Base-by-base conservation (phyloP, 2,797 vertebrate genomes). In the Macropodus opercularis region DNA sequence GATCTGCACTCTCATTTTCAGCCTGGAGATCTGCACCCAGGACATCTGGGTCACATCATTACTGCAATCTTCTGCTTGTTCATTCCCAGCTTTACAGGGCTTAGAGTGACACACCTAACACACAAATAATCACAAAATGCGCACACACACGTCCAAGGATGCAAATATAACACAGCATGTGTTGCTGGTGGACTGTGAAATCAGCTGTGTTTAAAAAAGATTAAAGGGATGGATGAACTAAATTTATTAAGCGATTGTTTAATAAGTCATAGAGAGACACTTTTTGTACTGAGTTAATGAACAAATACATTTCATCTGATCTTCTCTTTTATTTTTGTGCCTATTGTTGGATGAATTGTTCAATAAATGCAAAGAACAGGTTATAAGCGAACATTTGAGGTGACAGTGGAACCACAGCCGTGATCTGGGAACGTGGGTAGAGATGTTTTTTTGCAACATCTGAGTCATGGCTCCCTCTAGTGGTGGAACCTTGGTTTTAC, bases 1-100 rank as follows among this genome's bases (percentile, higher is more conserved):
- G 82, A 91, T 87, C 77, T 82, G 73, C 83, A 89, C 88, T 90
- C 89, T 92, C 85, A 89, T 91, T 91, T 93, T 92, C 89, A 90
- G 85, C 76, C 85, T 40, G 60, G 71, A 72, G 84, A 89, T 86
- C 85, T 84, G 77, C 75, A 81, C 67, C 79, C 67, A 29, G 78
- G 79, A 90, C 90, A 92, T 92, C 81, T 87, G 89, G 89, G 90
- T 91, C 91, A 92, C 77, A 78, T 88, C 77, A 90, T 89, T 89
- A 90, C 80, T 72, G 78, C 85, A 90, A 89, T 89, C 84, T 87
- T 89, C 82, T 79, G 85, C 86, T 86, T 91, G 87, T 89, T 91
- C 88, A 88, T 89, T 90, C 85, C 75, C 87, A 89, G 88, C 83
- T 87, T 85, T 88, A 68, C 34, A 32, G 38, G 71, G 85, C 79